Conservation (phyloP, 2,113 vertebrate genomes). For the Phocoena phocoena region DNA sequence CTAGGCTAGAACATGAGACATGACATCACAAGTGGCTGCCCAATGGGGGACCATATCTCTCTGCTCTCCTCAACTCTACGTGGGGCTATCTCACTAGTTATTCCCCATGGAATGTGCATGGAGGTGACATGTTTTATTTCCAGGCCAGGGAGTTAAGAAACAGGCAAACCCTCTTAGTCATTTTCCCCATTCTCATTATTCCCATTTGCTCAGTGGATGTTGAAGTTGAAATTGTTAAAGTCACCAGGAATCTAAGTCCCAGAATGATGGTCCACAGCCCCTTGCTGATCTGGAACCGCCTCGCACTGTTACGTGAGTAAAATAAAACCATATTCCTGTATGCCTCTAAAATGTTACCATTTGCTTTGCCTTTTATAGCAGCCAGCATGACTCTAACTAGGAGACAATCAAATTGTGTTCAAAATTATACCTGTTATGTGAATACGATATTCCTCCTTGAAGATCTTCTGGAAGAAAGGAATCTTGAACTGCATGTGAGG, state of each 20-base stretch:
- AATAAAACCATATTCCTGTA: background rate
- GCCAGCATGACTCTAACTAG: background rate
- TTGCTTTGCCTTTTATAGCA: background rate
- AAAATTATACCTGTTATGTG: constrained; percentile 94
- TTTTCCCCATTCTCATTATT: background rate
- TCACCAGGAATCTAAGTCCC: background rate
- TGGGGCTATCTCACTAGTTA: background rate
- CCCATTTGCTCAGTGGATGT: background rate
- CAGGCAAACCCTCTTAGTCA: background rate
- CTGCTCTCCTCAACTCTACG: background rate
- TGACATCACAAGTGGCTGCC: background rate
- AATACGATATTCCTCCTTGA: constrained; percentile 97
- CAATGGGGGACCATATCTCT: rapidly evolving
- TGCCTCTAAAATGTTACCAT: background rate
- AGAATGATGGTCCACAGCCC: rapidly evolving
- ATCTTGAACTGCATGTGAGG: constrained; percentile 95
- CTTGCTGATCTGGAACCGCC: background rate
- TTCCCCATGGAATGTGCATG: too few species aligned
- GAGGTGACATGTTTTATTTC: background rate
- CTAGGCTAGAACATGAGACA: background rate
- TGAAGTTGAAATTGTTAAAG: background rate
- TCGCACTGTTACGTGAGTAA: background rate
- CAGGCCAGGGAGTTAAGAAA: background rate
- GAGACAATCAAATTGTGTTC: background rate
- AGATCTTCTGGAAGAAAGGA: constrained; percentile 93